A percentile compares a stretch with the other conserved stretches of the same genome.
Conservation (phyloP, 1,140 invertebrate species). For the Limonius californicus region DNA sequence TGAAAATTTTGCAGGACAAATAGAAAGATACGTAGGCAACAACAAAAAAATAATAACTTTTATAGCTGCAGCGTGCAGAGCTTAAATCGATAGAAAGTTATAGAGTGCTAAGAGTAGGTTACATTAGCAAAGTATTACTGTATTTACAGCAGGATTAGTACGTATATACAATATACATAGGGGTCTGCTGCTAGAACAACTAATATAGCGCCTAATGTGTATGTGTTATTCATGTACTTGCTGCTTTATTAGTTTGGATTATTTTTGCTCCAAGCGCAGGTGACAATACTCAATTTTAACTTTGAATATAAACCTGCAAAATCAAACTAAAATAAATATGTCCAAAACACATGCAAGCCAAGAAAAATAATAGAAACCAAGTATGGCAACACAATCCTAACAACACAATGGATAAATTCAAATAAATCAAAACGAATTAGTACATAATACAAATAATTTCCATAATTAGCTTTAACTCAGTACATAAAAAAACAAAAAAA, state of each 20-base stretch:
- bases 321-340: not conserved
- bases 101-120: constrained; percentile 37
- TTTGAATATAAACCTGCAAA: not conserved
- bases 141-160: constrained; percentile 13
- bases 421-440: not conserved
- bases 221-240: constrained; percentile 2
- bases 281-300: not conserved
- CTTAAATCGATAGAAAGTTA: constrained; percentile 43
- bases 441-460: not conserved
- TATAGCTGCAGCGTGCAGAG: constrained; percentile 11
- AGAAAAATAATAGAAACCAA: not conserved
- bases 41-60: not conserved
- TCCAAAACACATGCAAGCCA: not conserved
- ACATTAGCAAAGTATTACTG: constrained; percentile 5
- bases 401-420: not conserved
- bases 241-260: not conserved
- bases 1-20: constrained; percentile 11
- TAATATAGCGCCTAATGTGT: constrained; percentile 14
- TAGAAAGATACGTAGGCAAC: constrained; percentile 5
- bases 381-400: constrained; percentile 1
- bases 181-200: not conserved
- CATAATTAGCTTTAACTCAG: not conserved
- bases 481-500: not conserved
- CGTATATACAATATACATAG: constrained; percentile 7
- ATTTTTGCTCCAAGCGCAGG: not conserved